Evolutionary conservation across 2,888 invertebrate species (phyloP).

Genomic region (Coelinius sp.): DNA sequence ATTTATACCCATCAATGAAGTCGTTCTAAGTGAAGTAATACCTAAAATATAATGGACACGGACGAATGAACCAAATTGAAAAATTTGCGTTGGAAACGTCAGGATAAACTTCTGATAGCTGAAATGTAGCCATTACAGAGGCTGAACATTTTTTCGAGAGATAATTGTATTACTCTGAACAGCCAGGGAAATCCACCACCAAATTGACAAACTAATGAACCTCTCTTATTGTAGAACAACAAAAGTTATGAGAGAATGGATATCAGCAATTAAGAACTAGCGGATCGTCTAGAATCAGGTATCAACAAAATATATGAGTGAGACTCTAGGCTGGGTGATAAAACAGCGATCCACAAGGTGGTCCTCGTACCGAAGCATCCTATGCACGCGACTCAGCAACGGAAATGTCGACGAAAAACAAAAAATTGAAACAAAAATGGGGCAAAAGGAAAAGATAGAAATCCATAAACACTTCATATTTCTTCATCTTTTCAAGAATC

Average conservation of each 20-base stretch:
- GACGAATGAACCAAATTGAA: neutral
- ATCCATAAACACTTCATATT: constrained; percentile 27
- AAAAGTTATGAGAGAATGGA: neutral
- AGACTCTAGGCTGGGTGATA: constrained; percentile 31
- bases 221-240: too few relatives aligned
- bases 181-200: too few relatives aligned
- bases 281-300: neutral
- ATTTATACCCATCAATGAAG: neutral
- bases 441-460: constrained; percentile 22
- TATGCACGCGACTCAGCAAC: constrained; percentile 35
- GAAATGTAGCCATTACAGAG: too few relatives aligned
- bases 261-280: neutral
- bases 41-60: neutral
- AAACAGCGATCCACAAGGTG: constrained; percentile 39
- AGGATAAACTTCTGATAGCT: too few relatives aligned
- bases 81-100: too few relatives aligned
- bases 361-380: constrained; percentile 32
- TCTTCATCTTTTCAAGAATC: constrained; percentile 30
- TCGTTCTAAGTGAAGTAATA: neutral
- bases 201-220: neutral
- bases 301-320: neutral
- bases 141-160: too few relatives aligned
- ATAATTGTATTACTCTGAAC: too few relatives aligned
- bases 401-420: constrained; percentile 1
- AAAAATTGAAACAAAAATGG: constrained; percentile 1